Conservation (phyloP, 2,113 vertebrate species). For the Morphnarchus princeps region DNA sequence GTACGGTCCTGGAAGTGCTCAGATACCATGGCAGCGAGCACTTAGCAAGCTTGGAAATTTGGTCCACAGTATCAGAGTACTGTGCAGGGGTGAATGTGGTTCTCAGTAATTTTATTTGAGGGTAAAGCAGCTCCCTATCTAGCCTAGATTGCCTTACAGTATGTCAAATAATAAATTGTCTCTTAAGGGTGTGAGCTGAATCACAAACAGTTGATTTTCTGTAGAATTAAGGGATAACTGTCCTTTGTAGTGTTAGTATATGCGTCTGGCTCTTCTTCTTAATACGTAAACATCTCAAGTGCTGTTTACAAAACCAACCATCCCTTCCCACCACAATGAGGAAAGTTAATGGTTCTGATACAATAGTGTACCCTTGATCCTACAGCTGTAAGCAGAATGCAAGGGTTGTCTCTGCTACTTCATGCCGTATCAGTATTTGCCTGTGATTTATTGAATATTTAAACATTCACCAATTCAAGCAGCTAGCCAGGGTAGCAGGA, state of each 20-base stretch:
- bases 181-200: not conserved
- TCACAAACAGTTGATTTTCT: not conserved
- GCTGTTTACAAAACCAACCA: not conserved
- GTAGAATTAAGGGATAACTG: not conserved
- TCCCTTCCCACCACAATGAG: not conserved
- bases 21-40: not conserved
- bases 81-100: not conserved
- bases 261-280: not conserved
- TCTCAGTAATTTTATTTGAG: not conserved
- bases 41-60: not conserved
- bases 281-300: constrained; percentile 21
- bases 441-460: constrained; percentile 68
- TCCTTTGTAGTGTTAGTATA: not conserved
- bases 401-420: constrained; percentile 5
- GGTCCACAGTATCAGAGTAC: not conserved
- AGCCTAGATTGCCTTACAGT: not conserved
- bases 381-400: constrained; percentile 16
- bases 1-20: not conserved
- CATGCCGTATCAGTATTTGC: constrained; percentile 33
- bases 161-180: not conserved
- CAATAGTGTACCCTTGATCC: constrained; percentile 20
- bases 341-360: constrained; percentile 42
- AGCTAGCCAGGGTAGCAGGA: constrained; percentile 52
- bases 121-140: not conserved
- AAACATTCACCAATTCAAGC: constrained; percentile 62